Evolutionary conservation across 2,888 invertebrate species (phyloP).

Genomic region (Argyresthia albistria): DNA sequence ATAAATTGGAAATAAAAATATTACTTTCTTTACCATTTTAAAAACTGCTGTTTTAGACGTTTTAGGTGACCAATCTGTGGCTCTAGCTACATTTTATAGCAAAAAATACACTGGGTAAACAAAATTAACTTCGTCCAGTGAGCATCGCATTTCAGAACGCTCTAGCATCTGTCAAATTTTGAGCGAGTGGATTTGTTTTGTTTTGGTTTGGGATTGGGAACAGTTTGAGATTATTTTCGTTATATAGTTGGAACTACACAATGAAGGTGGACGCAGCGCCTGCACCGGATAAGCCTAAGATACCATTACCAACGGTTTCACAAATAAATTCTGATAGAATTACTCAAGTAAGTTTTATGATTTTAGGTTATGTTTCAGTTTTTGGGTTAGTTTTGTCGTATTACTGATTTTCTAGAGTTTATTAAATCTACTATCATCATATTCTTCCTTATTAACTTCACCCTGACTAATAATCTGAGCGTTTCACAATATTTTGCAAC

Average conservation of each 20-base stretch:
- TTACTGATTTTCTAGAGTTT: not conserved
- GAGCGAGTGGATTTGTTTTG: too few species aligned
- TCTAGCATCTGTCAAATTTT: too few species aligned
- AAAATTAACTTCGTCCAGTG: too few species aligned
- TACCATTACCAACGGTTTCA: conserved; percentile 84
- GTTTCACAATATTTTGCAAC: conserved; percentile 2
- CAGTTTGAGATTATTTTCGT: not conserved
- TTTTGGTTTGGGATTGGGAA: too few species aligned
- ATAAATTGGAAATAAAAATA: too few species aligned
- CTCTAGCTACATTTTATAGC: too few species aligned
- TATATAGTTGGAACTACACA: conserved; percentile 11
- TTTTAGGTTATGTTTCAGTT: not conserved
- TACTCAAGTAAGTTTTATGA: conserved; percentile 78
- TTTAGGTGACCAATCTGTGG: too few species aligned
- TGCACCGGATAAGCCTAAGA: conserved; percentile 55
- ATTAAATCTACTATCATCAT: not conserved
- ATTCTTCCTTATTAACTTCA: not conserved
- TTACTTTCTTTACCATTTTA: too few species aligned
- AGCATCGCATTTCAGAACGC: too few species aligned
- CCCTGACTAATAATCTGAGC: not conserved
- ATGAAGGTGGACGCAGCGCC: conserved; percentile 46
- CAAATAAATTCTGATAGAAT: conserved; percentile 93
- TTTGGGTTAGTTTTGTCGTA: not conserved
- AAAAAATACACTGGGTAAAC: too few species aligned
- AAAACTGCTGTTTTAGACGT: too few species aligned